A percentile compares a stretch with the other conserved stretches of the same genome.
Conservation (phyloP, 2,888 invertebrate genomes). For the Sericinus montela region DNA sequence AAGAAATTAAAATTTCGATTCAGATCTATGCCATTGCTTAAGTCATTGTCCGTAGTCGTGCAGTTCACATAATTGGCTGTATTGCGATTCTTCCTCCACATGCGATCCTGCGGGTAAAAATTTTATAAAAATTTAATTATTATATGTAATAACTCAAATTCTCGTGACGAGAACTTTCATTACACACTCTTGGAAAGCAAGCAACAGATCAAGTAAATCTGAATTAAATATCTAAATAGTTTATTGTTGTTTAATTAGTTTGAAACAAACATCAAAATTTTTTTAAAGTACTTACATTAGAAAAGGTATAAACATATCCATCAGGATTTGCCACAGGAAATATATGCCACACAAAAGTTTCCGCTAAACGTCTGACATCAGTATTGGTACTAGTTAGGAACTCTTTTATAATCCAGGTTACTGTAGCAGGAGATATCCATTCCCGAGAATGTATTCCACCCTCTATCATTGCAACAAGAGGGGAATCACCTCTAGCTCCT, state of each 20-base stretch:
- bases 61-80: slow-evolving; percentile 35
- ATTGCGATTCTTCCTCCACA: slow-evolving; percentile 82
- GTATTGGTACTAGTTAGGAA: slow-evolving; percentile 81
- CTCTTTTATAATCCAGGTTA: slow-evolving; percentile 84
- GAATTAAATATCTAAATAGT: too few relatives aligned
- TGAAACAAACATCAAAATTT: too few relatives aligned
- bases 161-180: too few relatives aligned
- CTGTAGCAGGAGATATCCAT: slow-evolving; percentile 86
- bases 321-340: slow-evolving; percentile 87
- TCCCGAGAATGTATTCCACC: slow-evolving; percentile 83
- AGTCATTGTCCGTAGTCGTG: slow-evolving; percentile 25
- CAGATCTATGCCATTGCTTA: slow-evolving; percentile 44
- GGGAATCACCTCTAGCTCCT: slow-evolving; percentile 34
- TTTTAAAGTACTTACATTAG: slow-evolving; percentile 65
- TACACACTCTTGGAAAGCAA: too few relatives aligned
- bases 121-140: too few relatives aligned
- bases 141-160: background rate
- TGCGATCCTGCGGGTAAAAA: slow-evolving; percentile 69
- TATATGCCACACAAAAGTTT: slow-evolving; percentile 86
- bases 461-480: slow-evolving; percentile 80
- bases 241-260: too few relatives aligned
- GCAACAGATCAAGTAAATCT: too few relatives aligned
- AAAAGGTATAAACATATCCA: slow-evolving; percentile 84
- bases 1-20: slow-evolving; percentile 52
- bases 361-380: slow-evolving; percentile 77